Percentiles rank a stretch among this genome's conserved stretches.
These are phyloP conservation scores for Capitella teleta DNA, from an alignment of 1,140 invertebrate species.

Conservation along the genomic window DNA sequence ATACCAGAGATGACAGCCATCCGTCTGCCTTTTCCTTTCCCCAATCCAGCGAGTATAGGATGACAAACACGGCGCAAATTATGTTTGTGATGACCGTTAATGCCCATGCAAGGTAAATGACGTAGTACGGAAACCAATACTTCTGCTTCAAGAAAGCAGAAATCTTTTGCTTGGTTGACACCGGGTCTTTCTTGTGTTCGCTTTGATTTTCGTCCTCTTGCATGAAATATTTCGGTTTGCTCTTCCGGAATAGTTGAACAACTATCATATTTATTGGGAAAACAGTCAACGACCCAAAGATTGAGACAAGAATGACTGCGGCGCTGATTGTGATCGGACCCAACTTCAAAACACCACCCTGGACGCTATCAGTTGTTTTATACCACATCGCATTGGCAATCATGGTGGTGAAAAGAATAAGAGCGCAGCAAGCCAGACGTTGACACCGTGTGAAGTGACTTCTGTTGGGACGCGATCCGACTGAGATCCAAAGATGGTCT, in stretches of 20 bases:
- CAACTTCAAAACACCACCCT: neutral
- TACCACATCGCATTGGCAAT: constrained; percentile 47
- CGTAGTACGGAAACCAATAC: constrained; percentile 7
- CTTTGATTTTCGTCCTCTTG: neutral
- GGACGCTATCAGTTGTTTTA: constrained; percentile 11
- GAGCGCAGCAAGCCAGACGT: constrained; percentile 39
- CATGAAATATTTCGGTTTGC: neutral
- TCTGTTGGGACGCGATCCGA: constrained; percentile 40
- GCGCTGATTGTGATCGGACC: constrained; percentile 8
- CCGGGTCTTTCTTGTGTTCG: neutral
- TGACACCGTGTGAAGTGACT: constrained; percentile 43
- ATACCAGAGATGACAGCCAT: constrained; percentile 9
- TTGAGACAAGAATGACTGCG: neutral
- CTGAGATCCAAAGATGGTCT: constrained; percentile 44
- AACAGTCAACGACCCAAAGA: constrained; percentile 5
- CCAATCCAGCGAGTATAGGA: constrained; percentile 13
- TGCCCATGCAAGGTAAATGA: constrained; percentile 9
- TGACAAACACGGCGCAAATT: constrained; percentile 1
- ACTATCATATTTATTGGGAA: constrained; percentile 8
- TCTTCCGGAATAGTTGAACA: constrained; percentile 6
- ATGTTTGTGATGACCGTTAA: neutral
- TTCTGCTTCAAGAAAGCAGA: neutral
- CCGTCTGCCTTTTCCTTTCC: constrained; percentile 7
- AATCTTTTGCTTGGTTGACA: neutral
- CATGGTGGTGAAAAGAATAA: constrained; percentile 43